Base-by-base conservation (phyloP, 2,888 invertebrate species). In the Antitype chi region DNA sequence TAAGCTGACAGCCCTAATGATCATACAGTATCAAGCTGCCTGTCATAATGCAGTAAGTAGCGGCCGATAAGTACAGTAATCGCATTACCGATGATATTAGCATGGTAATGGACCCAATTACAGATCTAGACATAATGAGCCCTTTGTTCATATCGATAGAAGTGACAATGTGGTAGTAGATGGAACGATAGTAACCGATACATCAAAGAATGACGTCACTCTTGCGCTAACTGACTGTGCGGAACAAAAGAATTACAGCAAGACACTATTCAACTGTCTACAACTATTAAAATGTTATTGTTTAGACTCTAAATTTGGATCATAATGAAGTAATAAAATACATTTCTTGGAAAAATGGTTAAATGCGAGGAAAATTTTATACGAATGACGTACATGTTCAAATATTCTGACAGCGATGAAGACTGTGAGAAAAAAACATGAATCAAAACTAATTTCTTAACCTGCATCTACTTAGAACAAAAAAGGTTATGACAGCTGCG, bases 111-210 rank as follows among this genome's bases (percentile, higher is more conserved):
- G 77, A 76, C 73, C 76, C 81, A 82, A 86, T 88, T 89, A 86
- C 80, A 84, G 76, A 81, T 84, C 74, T 75, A 86, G 83, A 87
- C 85, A 87, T 88, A 90, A 89, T 86, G 87, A 86, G 82, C 73
- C 86, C 88, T 89, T 90, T 90, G 85, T 87, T 80, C 55, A 77
- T 70, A 82, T 87, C 82, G 63, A 85, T 82, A 76, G 63, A 80
- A 84, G 86, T 84, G 87, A 83, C 87, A 84, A 82, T 86, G 82
- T 90, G 78, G 69, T 87, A 84, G 86, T 85, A 74, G 76, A 76
- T 82, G 77, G 80, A 72, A 68, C 74, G 76, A 85, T 84, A 78
- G 84, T 87, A 81, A 80, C 68, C 76, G 70, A 77, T 84, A 70
- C 69, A 82, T 78, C 82, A 87, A 75, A 63, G 38, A 63, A 71